phyloP scores from a whole-genome alignment of 2,797 vertebrate genomes.

The Pangasius mekongensis region DNA sequence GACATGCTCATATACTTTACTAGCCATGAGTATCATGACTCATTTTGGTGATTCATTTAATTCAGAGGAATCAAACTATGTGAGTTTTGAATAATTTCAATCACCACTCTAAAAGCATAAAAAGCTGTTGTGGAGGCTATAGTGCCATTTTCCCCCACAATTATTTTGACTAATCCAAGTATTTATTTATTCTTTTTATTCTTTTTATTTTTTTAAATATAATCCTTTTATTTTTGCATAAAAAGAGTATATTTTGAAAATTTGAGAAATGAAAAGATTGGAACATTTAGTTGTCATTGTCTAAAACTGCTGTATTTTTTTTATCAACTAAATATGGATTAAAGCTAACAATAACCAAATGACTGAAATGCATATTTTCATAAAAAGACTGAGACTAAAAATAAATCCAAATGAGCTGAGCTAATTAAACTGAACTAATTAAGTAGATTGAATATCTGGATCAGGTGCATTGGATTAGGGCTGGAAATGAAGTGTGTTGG shows the following conservation, averaged over 20 bases:
- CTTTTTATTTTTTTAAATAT: not conserved
- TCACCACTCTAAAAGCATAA: not conserved
- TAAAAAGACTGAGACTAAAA: not conserved
- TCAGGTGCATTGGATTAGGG: not conserved
- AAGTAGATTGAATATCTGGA: not conserved
- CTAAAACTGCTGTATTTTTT: not conserved
- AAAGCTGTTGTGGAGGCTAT: not conserved
- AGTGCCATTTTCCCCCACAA: not conserved
- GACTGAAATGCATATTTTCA: not conserved
- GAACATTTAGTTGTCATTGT: not conserved
- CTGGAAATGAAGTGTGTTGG: not conserved
- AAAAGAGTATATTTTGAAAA: not conserved
- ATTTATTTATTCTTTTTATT: not conserved
- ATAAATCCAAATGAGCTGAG: not conserved
- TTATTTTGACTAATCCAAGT: not conserved
- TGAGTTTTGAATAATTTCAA: not conserved
- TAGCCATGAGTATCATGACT: not conserved
- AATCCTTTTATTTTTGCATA: not conserved
- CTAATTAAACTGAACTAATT: not conserved
- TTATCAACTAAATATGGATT: not conserved
- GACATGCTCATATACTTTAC: constrained; percentile 5
- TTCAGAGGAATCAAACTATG: not conserved
- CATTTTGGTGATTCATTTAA: not conserved
- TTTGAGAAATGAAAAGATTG: not conserved
- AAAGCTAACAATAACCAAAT: not conserved